Evolutionary conservation across 2,888 invertebrate genomes (phyloP).

Genomic region (Parnassius smintheus): DNA sequence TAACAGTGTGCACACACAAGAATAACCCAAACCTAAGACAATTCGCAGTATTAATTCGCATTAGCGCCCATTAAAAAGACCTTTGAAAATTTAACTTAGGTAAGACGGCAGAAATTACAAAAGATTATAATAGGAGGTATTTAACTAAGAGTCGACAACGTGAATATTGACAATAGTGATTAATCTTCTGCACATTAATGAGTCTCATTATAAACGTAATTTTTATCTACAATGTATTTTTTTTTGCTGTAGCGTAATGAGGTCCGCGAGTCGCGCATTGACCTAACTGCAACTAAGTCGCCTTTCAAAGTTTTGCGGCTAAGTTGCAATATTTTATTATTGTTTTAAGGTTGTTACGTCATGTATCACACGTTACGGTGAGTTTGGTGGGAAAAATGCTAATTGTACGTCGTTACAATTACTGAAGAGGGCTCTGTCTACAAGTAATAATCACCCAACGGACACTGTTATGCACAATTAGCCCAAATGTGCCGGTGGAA

Average conservation of each 20-base stretch:
- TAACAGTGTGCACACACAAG: slow-evolving; percentile 4
- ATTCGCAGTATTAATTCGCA: slow-evolving; percentile 32
- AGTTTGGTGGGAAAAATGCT: slow-evolving; percentile 59
- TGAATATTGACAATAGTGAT: slow-evolving; percentile 72
- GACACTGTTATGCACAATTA: slow-evolving; percentile 11
- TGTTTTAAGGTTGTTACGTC: slow-evolving; percentile 43
- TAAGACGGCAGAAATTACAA: not conserved
- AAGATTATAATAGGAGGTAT: not conserved
- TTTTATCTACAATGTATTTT: slow-evolving; percentile 36
- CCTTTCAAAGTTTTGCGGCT: not conserved
- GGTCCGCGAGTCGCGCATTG: slow-evolving; percentile 21
- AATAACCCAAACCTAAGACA: slow-evolving; percentile 1
- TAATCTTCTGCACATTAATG: slow-evolving; percentile 59
- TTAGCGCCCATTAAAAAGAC: slow-evolving; percentile 10
- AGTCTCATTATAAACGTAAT: slow-evolving; percentile 48
- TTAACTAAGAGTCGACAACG: slow-evolving; percentile 49
- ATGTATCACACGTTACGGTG: slow-evolving; percentile 56
- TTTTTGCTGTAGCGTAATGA: slow-evolving; percentile 14
- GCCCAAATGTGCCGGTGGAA: slow-evolving; percentile 30
- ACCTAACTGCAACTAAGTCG: slow-evolving; percentile 12
- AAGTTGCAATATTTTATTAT: slow-evolving; percentile 29
- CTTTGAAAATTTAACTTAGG: not conserved
- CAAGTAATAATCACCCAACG: slow-evolving; percentile 22
- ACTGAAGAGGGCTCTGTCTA: slow-evolving; percentile 19
- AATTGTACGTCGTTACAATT: slow-evolving; percentile 29